Conservation (phyloP, 2,888 invertebrate species). For the Abscondita cerata region DNA sequence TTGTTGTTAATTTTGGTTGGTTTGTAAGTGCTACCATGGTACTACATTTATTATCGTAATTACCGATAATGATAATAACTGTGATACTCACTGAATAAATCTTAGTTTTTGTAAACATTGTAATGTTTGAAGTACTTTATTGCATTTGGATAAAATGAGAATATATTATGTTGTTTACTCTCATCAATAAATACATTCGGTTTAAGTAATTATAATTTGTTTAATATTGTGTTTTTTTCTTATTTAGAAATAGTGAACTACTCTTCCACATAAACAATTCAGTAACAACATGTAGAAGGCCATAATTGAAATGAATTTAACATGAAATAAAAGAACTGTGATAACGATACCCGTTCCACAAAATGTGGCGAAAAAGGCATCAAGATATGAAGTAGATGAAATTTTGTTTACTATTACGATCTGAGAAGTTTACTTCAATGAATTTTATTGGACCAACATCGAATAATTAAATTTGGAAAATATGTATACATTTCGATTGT, state of each 20-base stretch:
- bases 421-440: constrained; percentile 12
- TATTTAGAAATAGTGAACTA: constrained; percentile 7
- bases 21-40: no score
- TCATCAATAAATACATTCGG: no score
- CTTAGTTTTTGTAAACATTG: no score
- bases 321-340: constrained; percentile 32
- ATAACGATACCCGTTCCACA: constrained; percentile 26
- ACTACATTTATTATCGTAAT: no score
- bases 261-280: constrained; percentile 1
- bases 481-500: constrained; percentile 38
- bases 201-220: no score
- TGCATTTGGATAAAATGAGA: no score
- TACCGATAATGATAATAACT: no score
- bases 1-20: no score
- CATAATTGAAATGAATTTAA: constrained; percentile 37
- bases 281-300: background rate
- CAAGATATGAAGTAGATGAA: constrained; percentile 60
- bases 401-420: constrained; percentile 15
- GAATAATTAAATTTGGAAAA: constrained; percentile 44
- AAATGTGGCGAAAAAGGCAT: constrained; percentile 49
- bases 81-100: no score
- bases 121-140: no score
- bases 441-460: constrained; percentile 55
- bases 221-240: background rate
- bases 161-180: background rate